phyloP scores from a whole-genome alignment of 2,113 vertebrate species.

The Sminthopsis crassicaudata region DNA sequence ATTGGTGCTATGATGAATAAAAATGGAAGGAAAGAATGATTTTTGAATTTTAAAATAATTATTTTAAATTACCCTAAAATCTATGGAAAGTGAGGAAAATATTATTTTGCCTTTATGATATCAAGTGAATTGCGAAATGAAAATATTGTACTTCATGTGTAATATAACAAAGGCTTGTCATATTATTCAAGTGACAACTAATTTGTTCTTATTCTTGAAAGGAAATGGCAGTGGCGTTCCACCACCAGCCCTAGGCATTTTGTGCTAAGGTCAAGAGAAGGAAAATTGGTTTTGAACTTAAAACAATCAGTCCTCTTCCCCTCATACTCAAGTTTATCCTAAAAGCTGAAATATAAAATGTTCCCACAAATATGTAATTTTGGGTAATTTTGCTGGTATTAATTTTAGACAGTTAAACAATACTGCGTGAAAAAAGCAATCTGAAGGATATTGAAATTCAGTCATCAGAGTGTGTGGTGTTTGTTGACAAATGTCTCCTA shows the following conservation, averaged over 20 bases:
- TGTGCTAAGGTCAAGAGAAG: background rate
- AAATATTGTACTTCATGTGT: background rate
- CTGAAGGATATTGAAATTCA: background rate
- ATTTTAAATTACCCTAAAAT: background rate
- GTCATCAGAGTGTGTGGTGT: background rate
- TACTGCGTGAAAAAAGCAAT: background rate
- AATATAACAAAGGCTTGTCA: background rate
- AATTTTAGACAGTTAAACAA: background rate
- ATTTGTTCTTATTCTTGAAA: background rate
- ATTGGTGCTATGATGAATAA: background rate
- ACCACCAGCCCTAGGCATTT: background rate
- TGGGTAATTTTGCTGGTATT: background rate
- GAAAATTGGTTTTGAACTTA: background rate
- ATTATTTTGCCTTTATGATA: background rate
- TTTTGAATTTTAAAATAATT: background rate
- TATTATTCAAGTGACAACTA: background rate
- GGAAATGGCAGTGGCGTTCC: background rate
- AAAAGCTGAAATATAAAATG: background rate
- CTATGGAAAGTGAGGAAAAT: background rate
- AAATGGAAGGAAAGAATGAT: background rate
- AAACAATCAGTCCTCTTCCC: background rate
- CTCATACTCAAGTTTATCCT: background rate
- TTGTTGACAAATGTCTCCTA: background rate
- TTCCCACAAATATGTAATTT: background rate
- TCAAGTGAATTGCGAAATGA: background rate